These are phyloP conservation scores for Nymphalis io DNA, from an alignment of 1,140 invertebrate species.

Conservation along the genomic window DNA sequence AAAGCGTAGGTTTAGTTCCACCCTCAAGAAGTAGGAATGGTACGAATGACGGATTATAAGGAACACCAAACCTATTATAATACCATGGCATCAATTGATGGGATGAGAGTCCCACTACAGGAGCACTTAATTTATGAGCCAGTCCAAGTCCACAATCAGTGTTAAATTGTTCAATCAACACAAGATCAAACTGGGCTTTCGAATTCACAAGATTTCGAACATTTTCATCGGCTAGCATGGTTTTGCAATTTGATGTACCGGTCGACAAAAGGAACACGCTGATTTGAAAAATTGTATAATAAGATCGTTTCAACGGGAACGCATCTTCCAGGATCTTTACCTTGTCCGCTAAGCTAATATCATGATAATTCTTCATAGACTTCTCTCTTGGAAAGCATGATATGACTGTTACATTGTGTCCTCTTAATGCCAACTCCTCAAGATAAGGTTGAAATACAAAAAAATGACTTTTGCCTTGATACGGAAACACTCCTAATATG, in stretches of 20 bases:
- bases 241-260: constrained; percentile 64
- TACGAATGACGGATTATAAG: constrained; percentile 82
- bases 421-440: constrained; percentile 82
- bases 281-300: constrained; percentile 44
- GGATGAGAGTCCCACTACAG: constrained; percentile 82
- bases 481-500: constrained; percentile 85
- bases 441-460: constrained; percentile 85
- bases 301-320: constrained; percentile 51
- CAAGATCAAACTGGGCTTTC: constrained; percentile 83
- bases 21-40: constrained; percentile 68
- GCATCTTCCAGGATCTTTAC: constrained; percentile 51
- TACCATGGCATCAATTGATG: constrained; percentile 82
- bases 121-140: constrained; percentile 82
- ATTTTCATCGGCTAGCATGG: constrained; percentile 60
- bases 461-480: constrained; percentile 87
- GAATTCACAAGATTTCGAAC: constrained; percentile 73
- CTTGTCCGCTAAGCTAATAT: constrained; percentile 78
- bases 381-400: constrained; percentile 83
- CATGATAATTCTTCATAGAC: constrained; percentile 81
- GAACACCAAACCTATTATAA: constrained; percentile 80
- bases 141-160: constrained; percentile 85
- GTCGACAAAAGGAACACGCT: constrained; percentile 38
- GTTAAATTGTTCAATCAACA: constrained; percentile 86
- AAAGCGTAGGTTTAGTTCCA: constrained; percentile 77
- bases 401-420: constrained; percentile 88